Conservation (phyloP, 2,797 vertebrate genomes). For the Acrossocheilus wenchowensis region DNA sequence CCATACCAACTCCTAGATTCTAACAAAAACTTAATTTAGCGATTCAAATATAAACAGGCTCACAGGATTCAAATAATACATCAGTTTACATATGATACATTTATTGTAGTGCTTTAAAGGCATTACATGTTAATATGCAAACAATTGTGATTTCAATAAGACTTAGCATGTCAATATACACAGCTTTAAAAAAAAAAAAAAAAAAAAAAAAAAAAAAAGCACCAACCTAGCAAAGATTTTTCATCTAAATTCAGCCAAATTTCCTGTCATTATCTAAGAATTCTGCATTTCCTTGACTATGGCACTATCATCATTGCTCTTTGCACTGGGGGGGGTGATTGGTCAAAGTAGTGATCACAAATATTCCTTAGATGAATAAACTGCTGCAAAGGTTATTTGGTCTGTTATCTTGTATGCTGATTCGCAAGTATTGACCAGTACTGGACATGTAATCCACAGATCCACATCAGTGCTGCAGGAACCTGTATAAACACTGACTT, state of each 20-base stretch:
- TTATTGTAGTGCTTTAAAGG: slow-evolving; percentile 19
- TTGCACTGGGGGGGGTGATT: neutral
- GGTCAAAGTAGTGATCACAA: neutral
- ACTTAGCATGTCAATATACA: neutral
- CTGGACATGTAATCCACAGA: neutral
- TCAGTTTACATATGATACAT: neutral
- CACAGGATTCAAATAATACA: slow-evolving; percentile 1
- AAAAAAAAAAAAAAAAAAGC: neutral
- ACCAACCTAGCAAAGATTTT: neutral
- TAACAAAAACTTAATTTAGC: neutral
- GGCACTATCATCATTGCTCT: neutral
- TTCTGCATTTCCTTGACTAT: neutral
- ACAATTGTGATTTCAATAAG: neutral
- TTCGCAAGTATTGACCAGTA: slow-evolving; percentile 12
- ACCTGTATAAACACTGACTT: neutral
- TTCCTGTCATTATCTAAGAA: neutral
- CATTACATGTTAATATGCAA: slow-evolving; percentile 26
- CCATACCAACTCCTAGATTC: neutral
- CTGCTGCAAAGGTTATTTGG: neutral
- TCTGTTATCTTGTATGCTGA: slow-evolving; percentile 1
- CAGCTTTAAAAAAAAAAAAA: neutral
- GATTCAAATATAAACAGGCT: neutral
- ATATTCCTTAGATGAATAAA: neutral
- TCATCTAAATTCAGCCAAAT: neutral
- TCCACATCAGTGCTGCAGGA: neutral